Evolutionary conservation across 2,797 vertebrate species (phyloP).

Genomic region (Pseudopleuronectes americanus): DNA sequence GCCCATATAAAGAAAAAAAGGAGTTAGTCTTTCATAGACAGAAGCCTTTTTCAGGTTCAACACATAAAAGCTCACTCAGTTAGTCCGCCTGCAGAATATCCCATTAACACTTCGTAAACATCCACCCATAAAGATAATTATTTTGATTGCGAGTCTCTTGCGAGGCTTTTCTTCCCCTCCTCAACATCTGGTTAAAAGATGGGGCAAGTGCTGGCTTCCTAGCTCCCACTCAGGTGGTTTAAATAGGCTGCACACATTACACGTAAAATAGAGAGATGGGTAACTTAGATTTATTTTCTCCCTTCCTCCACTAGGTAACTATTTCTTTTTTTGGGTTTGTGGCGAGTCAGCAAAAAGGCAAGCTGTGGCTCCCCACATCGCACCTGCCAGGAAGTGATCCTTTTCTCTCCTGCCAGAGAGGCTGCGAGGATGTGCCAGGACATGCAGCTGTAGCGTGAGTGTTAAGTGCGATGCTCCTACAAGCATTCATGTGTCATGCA

Average conservation of each 20-base stretch:
- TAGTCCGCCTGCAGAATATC: conserved; percentile 72
- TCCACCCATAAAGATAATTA: conserved; percentile 82
- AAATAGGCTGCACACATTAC: conserved; percentile 85
- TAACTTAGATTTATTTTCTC: conserved; percentile 41
- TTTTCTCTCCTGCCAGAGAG: conserved; percentile 78
- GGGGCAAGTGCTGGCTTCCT: conserved; percentile 86
- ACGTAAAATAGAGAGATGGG: conserved; percentile 58
- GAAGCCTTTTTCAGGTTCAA: conserved; percentile 59
- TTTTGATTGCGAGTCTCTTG: conserved; percentile 88
- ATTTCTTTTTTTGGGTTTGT: conserved; percentile 16
- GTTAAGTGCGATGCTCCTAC: conserved; percentile 20
- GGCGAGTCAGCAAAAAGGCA: conserved; percentile 71
- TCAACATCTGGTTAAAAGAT: conserved; percentile 96
- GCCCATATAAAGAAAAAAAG: conserved; percentile 38
- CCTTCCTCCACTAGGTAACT: conserved; percentile 29
- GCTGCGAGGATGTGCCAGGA: conserved; percentile 75
- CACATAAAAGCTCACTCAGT: conserved; percentile 72
- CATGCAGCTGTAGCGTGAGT: conserved; percentile 53
- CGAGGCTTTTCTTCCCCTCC: conserved; percentile 80
- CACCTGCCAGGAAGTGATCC: conserved; percentile 84
- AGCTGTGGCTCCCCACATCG: conserved; percentile 73
- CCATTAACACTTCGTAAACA: conserved; percentile 86
- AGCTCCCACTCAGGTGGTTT: conserved; percentile 87
- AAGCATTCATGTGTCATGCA: conserved; percentile 17
- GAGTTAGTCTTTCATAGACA: conserved; percentile 67